These are phyloP conservation scores for Octomys mimax DNA, from an alignment of 2,797 vertebrate genomes.

Conservation along the genomic window DNA sequence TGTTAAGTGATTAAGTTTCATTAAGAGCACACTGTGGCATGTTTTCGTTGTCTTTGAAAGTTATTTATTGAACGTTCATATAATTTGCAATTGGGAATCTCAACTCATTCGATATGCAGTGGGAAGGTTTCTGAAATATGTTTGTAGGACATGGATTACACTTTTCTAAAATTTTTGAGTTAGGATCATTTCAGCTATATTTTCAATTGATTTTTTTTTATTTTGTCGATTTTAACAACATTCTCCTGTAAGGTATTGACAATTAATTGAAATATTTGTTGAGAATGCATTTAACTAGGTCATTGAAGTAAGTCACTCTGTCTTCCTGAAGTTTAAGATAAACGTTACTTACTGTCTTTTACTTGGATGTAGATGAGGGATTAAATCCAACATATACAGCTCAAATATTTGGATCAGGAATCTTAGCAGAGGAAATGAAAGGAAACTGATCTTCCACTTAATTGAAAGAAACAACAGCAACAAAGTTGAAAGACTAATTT, in stretches of 20 bases:
- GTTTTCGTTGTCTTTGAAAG: neutral
- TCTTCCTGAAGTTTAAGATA: conserved; percentile 53
- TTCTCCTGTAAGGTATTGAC: neutral
- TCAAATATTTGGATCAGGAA: neutral
- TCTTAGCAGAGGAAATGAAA: neutral
- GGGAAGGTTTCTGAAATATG: neutral
- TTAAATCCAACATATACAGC: conserved; percentile 26
- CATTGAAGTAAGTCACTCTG: conserved; percentile 27
- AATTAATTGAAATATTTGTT: conserved; percentile 38
- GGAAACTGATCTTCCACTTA: neutral
- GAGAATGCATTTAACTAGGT: conserved; percentile 50
- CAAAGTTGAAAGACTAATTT: neutral
- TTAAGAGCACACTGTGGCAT: neutral
- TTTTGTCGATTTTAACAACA: conserved; percentile 42
- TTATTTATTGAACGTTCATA: neutral
- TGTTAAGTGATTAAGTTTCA: neutral
- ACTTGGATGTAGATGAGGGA: neutral
- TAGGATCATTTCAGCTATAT: neutral
- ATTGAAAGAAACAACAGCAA: neutral
- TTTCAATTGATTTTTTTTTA: neutral
- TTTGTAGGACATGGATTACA: neutral
- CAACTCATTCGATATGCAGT: neutral
- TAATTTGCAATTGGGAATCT: neutral
- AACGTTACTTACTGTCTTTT: conserved; percentile 42
- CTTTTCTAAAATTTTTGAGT: neutral